Percentiles rank a stretch among this genome's conserved stretches.
phyloP scores from a whole-genome alignment of 1,140 invertebrate genomes.

The Microplitis demolitor region DNA sequence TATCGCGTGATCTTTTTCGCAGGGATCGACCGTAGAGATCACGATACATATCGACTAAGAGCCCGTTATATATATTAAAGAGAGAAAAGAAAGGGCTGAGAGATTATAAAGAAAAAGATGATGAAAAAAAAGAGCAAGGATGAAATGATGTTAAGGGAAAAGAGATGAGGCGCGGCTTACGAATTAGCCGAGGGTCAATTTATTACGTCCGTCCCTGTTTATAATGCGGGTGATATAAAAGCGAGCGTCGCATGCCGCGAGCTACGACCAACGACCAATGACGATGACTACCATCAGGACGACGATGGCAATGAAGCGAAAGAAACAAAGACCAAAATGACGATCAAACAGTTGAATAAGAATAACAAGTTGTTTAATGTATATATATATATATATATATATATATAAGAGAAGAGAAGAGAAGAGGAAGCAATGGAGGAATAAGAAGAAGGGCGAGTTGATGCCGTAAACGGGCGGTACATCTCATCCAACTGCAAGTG shows the following conservation, averaged over 20 bases:
- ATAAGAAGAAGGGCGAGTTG: slow-evolving; percentile 4
- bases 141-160: not conserved
- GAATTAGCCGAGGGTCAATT: slow-evolving; percentile 40
- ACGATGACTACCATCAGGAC: too few species aligned
- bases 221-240: slow-evolving; percentile 34
- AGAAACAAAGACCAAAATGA: not conserved
- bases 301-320: not conserved
- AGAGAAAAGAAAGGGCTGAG: not conserved
- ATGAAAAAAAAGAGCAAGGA: not conserved
- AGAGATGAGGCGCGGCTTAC: slow-evolving; percentile 25
- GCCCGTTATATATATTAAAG: slow-evolving; percentile 16
- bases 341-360: too few species aligned
- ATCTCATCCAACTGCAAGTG: slow-evolving; percentile 42
- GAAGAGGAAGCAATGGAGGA: not conserved
- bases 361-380: too few species aligned
- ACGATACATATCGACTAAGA: slow-evolving; percentile 13
- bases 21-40: not conserved
- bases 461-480: slow-evolving; percentile 46
- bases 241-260: slow-evolving; percentile 22
- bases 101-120: slow-evolving; percentile 13
- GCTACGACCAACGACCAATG: not conserved
- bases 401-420: not conserved
- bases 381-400: too few species aligned
- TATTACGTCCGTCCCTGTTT: slow-evolving; percentile 34
- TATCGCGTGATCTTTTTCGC: slow-evolving; percentile 14